Conservation (phyloP, 1,140 invertebrate species). For the Orius laevigatus region DNA sequence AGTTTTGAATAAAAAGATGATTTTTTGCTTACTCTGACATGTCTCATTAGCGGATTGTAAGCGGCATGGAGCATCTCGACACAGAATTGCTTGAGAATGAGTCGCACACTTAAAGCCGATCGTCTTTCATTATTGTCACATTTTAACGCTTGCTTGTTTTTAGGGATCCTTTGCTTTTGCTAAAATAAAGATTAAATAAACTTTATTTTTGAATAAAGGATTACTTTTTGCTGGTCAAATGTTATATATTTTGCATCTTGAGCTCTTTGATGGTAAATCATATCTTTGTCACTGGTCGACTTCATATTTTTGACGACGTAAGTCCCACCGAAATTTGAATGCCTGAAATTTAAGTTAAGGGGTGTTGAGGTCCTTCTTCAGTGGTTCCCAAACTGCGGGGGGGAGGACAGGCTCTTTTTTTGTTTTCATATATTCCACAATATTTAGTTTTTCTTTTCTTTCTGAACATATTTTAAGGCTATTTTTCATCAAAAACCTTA, state of each 20-base stretch:
- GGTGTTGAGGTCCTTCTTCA: no score
- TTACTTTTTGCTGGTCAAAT: constrained; percentile 56
- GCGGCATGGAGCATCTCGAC: constrained; percentile 77
- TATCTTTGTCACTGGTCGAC: constrained; percentile 74
- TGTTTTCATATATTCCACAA: not conserved
- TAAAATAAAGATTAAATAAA: constrained; percentile 21
- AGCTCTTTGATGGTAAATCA: constrained; percentile 77
- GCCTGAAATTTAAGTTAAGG: constrained; percentile 38
- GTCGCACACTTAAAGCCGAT: constrained; percentile 62
- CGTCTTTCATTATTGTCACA: constrained; percentile 39
- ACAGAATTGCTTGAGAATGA: constrained; percentile 89
- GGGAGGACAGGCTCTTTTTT: not conserved
- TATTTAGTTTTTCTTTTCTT: no score
- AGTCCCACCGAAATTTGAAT: constrained; percentile 85
- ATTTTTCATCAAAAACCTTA: no score
- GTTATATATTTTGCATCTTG: constrained; percentile 54
- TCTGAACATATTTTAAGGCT: no score
- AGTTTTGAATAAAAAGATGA: not conserved
- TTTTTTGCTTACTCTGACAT: constrained; percentile 40
- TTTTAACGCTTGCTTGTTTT: constrained; percentile 43
- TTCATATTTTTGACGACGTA: constrained; percentile 86
- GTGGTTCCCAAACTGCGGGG: no score
- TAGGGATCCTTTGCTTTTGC: constrained; percentile 42
- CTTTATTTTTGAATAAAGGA: not conserved
- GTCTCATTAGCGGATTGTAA: constrained; percentile 81